Conservation (phyloP, 2,888 invertebrate genomes). For the Limenitis camilla region DNA sequence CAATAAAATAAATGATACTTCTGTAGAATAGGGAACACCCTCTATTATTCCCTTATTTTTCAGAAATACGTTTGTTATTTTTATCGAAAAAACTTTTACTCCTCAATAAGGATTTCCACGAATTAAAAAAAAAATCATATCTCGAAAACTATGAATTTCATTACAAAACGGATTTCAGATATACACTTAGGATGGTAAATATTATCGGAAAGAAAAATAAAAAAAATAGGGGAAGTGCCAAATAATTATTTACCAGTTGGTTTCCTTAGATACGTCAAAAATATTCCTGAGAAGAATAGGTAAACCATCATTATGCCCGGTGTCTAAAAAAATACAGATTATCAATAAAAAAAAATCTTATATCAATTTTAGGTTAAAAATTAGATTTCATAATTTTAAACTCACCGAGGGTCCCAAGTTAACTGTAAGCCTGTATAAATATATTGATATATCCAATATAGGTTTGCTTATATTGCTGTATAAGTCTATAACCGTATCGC, state of each 20-base stretch:
- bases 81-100: too few species aligned
- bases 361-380: background rate
- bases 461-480: slow-evolving; percentile 99
- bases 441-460: slow-evolving; percentile 93
- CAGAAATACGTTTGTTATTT: too few species aligned
- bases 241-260: slow-evolving; percentile 79
- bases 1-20: too few species aligned
- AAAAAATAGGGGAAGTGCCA: too few species aligned
- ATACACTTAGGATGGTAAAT: too few species aligned
- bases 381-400: slow-evolving; percentile 9
- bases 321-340: slow-evolving; percentile 76
- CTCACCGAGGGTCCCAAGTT: slow-evolving; percentile 86
- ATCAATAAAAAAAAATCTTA: background rate
- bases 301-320: slow-evolving; percentile 92
- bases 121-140: too few species aligned
- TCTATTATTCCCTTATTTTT: too few species aligned
- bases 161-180: too few species aligned
- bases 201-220: too few species aligned
- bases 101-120: too few species aligned
- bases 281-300: slow-evolving; percentile 87
- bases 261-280: slow-evolving; percentile 89
- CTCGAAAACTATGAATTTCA: too few species aligned
- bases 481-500: slow-evolving; percentile 94
- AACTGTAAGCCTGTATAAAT: slow-evolving; percentile 90
- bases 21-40: too few species aligned